Conservation (phyloP, 2,888 invertebrate genomes). For the Dexiosoma caninum region DNA sequence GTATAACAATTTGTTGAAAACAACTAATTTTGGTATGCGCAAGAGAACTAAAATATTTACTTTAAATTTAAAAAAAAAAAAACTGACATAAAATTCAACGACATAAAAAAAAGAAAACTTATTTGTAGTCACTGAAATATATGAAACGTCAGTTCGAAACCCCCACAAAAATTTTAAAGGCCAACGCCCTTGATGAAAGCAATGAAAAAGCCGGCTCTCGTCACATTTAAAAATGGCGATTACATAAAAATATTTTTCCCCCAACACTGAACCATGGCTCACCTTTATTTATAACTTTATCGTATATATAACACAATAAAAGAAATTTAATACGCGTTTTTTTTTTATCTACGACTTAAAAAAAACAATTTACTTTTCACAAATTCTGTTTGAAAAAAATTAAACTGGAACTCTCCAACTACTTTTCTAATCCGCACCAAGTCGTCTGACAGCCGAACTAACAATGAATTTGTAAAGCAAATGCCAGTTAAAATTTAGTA, state of each 20-base stretch:
- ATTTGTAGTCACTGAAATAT: too few species aligned
- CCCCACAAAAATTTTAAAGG: conserved; percentile 41
- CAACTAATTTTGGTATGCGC: conserved; percentile 54
- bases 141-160: too few species aligned
- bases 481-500: conserved; percentile 56
- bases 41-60: too few species aligned
- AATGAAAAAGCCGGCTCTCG: conserved; percentile 47
- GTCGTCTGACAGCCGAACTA: conserved; percentile 65
- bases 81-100: conserved; percentile 38
- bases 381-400: neutral
- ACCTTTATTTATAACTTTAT: conserved; percentile 14
- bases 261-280: neutral
- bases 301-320: conserved; percentile 12
- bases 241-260: neutral
- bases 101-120: neutral
- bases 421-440: conserved; percentile 22
- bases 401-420: conserved; percentile 38
- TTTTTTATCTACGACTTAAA: neutral
- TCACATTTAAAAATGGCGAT: conserved; percentile 50
- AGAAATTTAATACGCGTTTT: neutral
- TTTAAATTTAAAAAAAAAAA: conserved; percentile 29
- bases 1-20: conserved; percentile 53
- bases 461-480: conserved; percentile 65
- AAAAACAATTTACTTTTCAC: neutral
- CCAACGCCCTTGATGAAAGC: conserved; percentile 69